A percentile compares a stretch with the other conserved stretches of the same genome.
phyloP scores from a whole-genome alignment of 2,113 vertebrate genomes.

The Xiphophorus maculatus region DNA sequence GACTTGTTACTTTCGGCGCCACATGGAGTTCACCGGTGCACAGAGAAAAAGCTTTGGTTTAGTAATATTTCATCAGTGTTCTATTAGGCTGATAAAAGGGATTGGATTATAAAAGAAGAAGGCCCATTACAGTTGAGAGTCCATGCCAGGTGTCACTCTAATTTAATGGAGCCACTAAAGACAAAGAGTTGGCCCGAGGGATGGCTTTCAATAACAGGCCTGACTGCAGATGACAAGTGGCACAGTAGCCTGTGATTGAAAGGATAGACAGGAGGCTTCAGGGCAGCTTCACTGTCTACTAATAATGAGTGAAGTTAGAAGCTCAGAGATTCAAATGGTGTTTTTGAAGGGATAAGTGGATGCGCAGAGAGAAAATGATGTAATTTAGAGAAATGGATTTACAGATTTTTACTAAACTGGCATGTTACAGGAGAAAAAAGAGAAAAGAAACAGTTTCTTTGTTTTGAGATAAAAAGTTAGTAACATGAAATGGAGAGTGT shows the following conservation, averaged over 20 bases:
- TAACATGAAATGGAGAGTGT: slow-evolving; percentile 18
- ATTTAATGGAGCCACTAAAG: slow-evolving; percentile 68
- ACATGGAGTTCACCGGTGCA: slow-evolving; percentile 29
- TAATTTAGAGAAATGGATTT: slow-evolving; percentile 20
- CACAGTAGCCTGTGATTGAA: slow-evolving; percentile 47
- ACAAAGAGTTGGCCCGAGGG: slow-evolving; percentile 62
- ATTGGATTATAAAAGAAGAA: slow-evolving; percentile 52
- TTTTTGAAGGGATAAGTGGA: slow-evolving; percentile 3
- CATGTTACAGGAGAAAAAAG: background rate
- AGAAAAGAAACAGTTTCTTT: slow-evolving; percentile 34
- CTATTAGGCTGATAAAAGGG: slow-evolving; percentile 61
- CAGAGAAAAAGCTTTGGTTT: slow-evolving; percentile 27
- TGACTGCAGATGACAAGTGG: slow-evolving; percentile 62
- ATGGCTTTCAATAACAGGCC: slow-evolving; percentile 54
- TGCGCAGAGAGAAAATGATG: slow-evolving; percentile 4
- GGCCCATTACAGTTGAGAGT: slow-evolving; percentile 52
- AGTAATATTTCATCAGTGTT: slow-evolving; percentile 62
- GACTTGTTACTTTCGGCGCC: slow-evolving; percentile 32
- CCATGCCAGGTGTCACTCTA: slow-evolving; percentile 68
- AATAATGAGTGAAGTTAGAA: slow-evolving; percentile 20
- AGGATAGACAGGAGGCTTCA: slow-evolving; percentile 34
- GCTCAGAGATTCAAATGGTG: background rate
- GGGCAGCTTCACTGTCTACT: slow-evolving; percentile 7
- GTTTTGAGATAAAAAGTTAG: slow-evolving; percentile 32
- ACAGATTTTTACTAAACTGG: slow-evolving; percentile 3